These are phyloP conservation scores for Calephelis perditalis DNA, from an alignment of 2,888 invertebrate species.

Conservation along the genomic window DNA sequence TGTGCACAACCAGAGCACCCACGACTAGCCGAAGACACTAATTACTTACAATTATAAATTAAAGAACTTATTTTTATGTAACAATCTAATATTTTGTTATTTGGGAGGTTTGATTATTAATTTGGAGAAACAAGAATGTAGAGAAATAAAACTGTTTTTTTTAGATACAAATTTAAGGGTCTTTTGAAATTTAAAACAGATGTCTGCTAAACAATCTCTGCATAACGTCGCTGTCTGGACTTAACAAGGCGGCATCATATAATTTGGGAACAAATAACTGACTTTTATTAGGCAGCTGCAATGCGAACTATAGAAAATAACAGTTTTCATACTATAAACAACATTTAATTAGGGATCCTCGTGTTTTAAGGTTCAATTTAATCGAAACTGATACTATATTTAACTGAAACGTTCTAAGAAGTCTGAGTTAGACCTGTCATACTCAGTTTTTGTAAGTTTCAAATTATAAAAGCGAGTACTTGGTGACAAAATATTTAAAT, in stretches of 20 bases:
- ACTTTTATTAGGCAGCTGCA: conserved; percentile 43
- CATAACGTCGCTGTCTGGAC: conserved; percentile 30
- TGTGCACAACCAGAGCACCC: too few species aligned
- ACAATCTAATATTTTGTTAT: background rate
- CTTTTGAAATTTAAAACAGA: conserved; percentile 27
- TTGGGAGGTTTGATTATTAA: background rate
- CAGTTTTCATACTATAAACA: conserved; percentile 69
- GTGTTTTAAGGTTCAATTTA: conserved; percentile 40
- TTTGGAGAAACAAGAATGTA: too few species aligned
- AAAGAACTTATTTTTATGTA: too few species aligned
- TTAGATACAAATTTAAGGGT: conserved; percentile 21
- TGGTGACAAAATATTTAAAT: too few species aligned
- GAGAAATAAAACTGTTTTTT: too few species aligned
- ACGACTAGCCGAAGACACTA: too few species aligned
- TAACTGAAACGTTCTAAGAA: background rate
- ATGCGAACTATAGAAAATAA: conserved; percentile 47
- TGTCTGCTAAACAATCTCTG: conserved; percentile 21
- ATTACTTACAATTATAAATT: too few species aligned
- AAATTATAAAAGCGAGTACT: background rate
- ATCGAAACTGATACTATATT: conserved; percentile 7
- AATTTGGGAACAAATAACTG: conserved; percentile 52
- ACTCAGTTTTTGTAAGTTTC: background rate
- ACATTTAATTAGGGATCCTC: conserved; percentile 43
- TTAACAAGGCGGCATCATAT: conserved; percentile 57
- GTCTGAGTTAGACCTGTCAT: background rate